These are phyloP conservation scores for Euspilapteryx auroguttella DNA, from an alignment of 2,888 invertebrate genomes.

Conservation along the genomic window DNA sequence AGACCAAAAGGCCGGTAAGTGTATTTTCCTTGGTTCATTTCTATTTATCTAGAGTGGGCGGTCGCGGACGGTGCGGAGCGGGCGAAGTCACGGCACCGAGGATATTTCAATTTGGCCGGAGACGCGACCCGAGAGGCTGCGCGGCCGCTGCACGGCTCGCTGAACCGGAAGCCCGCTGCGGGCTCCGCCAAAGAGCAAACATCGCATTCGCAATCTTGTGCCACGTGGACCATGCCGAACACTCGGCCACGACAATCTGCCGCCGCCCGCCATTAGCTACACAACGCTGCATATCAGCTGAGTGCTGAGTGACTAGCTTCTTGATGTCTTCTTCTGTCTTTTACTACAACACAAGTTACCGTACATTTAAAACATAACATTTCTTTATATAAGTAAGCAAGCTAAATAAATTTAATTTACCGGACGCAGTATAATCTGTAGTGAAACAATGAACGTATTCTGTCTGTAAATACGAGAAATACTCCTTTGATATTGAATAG, in stretches of 20 bases:
- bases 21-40: constrained; percentile 11
- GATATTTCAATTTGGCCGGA: constrained; percentile 59
- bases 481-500: constrained; percentile 31
- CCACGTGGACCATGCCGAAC: constrained; percentile 51
- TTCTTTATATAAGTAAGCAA: no score
- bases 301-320: no score
- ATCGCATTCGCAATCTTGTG: constrained; percentile 58
- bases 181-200: constrained; percentile 58
- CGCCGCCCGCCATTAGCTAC: constrained; percentile 31
- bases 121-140: constrained; percentile 54
- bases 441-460: no score
- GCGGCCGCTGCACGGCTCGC: constrained; percentile 35
- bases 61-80: constrained; percentile 10
- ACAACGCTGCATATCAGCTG: constrained; percentile 11
- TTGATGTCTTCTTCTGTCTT: no score
- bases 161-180: constrained; percentile 56
- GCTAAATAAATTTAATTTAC: no score
- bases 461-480: no score
- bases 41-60: constrained; percentile 10
- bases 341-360: no score
- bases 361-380: no score
- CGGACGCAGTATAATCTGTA: no score
- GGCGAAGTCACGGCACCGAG: constrained; percentile 24
- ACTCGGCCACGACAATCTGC: constrained; percentile 49
- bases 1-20: no score